These are phyloP conservation scores for Lumbricus terrestris DNA, from an alignment of 2,888 invertebrate species.

Conservation along the genomic window DNA sequence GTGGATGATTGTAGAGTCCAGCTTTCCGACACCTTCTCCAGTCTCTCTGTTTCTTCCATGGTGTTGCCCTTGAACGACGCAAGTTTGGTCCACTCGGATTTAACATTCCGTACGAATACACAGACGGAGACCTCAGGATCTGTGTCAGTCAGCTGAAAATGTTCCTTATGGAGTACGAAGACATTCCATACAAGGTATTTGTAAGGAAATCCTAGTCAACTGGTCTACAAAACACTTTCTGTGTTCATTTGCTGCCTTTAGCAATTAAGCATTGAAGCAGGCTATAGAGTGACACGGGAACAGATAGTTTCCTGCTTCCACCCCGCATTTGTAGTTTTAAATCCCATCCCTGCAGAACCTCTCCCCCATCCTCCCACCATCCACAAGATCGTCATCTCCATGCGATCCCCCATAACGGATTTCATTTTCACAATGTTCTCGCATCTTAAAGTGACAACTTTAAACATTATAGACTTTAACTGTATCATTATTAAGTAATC, in stretches of 20 bases:
- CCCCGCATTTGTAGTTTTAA: too few relatives aligned
- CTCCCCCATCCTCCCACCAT: too few relatives aligned
- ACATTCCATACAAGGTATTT: constrained; percentile 73
- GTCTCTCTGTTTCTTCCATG: constrained; percentile 59
- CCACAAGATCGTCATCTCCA: too few relatives aligned
- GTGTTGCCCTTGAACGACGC: constrained; percentile 55
- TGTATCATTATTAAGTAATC: too few relatives aligned
- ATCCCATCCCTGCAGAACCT: too few relatives aligned
- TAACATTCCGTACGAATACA: constrained; percentile 87
- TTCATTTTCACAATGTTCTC: too few relatives aligned
- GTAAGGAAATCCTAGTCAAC: not conserved
- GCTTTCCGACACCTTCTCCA: constrained; percentile 57
- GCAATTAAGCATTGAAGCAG: not conserved
- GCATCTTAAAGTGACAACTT: too few relatives aligned
- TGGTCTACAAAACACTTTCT: not conserved
- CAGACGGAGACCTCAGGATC: constrained; percentile 81
- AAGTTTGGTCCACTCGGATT: constrained; percentile 70
- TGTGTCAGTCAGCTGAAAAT: constrained; percentile 77
- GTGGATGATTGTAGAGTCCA: not conserved
- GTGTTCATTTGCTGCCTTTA: not conserved
- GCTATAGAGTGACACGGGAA: too few relatives aligned
- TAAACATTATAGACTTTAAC: too few relatives aligned
- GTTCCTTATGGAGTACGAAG: constrained; percentile 69
- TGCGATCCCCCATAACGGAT: too few relatives aligned
- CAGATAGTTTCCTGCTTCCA: too few relatives aligned